Evolutionary conservation across 2,797 vertebrate species (phyloP).

Genomic region (Sebastes glaucus): DNA sequence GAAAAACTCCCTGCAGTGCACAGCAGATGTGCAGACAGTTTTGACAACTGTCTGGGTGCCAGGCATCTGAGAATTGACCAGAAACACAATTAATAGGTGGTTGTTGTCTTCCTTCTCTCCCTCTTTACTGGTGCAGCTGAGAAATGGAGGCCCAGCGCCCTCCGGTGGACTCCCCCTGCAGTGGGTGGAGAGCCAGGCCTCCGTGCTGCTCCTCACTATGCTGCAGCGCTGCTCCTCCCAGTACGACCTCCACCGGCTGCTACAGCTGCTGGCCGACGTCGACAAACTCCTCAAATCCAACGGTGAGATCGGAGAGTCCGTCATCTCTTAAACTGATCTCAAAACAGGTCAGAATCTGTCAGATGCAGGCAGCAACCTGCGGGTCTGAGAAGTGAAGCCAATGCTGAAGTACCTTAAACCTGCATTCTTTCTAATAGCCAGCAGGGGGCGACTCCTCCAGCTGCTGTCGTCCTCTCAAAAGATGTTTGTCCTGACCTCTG

Average conservation of each 20-base stretch:
- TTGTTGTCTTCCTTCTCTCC: neutral
- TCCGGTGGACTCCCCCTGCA: constrained; percentile 70
- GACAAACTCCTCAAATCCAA: constrained; percentile 82
- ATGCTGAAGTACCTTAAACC: too few species aligned
- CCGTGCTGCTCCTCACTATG: constrained; percentile 87
- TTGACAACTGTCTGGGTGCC: too few species aligned
- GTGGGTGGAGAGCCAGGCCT: constrained; percentile 89
- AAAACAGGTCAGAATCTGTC: neutral
- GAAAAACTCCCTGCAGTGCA: too few species aligned
- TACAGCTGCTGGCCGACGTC: constrained; percentile 87
- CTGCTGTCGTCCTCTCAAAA: too few species aligned
- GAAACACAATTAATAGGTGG: neutral
- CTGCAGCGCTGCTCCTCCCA: constrained; percentile 87
- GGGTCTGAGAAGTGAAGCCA: too few species aligned
- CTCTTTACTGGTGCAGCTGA: constrained; percentile 59
- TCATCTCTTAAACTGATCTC: neutral
- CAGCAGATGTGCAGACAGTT: too few species aligned
- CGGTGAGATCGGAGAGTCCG: constrained; percentile 41
- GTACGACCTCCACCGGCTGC: constrained; percentile 88
- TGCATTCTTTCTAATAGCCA: too few species aligned
- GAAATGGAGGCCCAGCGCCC: constrained; percentile 8
- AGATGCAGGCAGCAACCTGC: fast-evolving
- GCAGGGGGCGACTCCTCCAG: too few species aligned
- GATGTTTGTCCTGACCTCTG: too few species aligned
- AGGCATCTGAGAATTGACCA: neutral